Conservation (phyloP, 2,797 vertebrate genomes). For the Enteromius unitaeniatus region DNA sequence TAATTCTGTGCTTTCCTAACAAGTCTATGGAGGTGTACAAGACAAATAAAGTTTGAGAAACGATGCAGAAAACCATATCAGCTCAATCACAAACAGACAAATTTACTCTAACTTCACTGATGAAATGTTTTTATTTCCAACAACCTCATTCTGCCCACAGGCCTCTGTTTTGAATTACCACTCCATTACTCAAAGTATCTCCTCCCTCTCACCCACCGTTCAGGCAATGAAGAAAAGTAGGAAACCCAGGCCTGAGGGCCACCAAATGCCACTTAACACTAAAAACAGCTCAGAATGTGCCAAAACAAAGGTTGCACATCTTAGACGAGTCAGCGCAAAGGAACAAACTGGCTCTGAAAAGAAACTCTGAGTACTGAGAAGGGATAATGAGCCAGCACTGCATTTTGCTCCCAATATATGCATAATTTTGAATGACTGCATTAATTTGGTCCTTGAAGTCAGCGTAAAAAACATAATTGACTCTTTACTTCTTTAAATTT, state of each 20-base stretch:
- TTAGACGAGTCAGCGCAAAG: background rate
- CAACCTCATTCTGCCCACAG: constrained; percentile 63
- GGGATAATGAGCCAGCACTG: background rate
- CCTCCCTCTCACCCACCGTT: constrained; percentile 12
- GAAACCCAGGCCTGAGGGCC: constrained; percentile 28
- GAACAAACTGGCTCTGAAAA: background rate
- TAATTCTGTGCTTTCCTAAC: background rate
- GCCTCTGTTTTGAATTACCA: constrained; percentile 68
- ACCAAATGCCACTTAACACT: background rate
- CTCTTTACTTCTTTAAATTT: background rate
- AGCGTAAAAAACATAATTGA: background rate
- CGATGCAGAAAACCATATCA: constrained; percentile 66
- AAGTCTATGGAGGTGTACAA: background rate
- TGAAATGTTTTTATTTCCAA: constrained; percentile 67
- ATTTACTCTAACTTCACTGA: constrained; percentile 59
- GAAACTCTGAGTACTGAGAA: background rate
- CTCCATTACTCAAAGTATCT: constrained; percentile 46
- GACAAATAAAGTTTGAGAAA: background rate
- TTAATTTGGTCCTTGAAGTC: background rate
- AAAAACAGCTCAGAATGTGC: constrained; percentile 10
- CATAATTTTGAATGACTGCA: background rate
- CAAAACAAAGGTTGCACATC: background rate
- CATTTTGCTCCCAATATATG: background rate
- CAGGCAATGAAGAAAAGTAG: background rate
- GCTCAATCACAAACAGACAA: constrained; percentile 63